phyloP scores from a whole-genome alignment of 2,797 vertebrate species.

The Lutjanus argentimaculatus region DNA sequence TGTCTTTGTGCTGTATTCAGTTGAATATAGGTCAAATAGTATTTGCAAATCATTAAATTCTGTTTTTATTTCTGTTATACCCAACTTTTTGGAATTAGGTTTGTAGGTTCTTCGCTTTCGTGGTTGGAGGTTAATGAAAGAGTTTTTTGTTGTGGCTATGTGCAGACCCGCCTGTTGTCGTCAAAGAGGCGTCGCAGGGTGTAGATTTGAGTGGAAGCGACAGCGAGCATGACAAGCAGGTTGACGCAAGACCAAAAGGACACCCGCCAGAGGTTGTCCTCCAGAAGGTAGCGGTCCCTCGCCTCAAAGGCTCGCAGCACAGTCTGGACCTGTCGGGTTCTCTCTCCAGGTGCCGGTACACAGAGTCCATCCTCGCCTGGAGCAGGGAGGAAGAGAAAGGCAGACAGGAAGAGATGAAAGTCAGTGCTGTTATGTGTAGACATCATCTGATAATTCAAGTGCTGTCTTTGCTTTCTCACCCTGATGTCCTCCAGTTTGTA shows the following conservation, averaged over 20 bases:
- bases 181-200: conserved; percentile 89
- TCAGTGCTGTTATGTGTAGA: not conserved
- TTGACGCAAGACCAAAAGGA: conserved; percentile 92
- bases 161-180: conserved; percentile 76
- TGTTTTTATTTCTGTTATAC: too few species aligned
- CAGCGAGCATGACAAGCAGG: conserved; percentile 86
- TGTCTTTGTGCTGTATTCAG: too few species aligned
- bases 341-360: conserved; percentile 86
- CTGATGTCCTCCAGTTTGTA: conserved; percentile 90
- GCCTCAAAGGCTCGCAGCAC: conserved; percentile 88
- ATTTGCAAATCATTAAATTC: too few species aligned
- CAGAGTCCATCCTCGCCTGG: conserved; percentile 87
- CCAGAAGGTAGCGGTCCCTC: conserved; percentile 91
- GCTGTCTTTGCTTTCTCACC: conserved; percentile 77
- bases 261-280: conserved; percentile 91
- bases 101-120: not conserved
- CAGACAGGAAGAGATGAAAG: not conserved
- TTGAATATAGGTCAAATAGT: too few species aligned
- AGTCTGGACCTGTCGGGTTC: conserved; percentile 86
- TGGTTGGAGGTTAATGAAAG: not conserved
- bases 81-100: too few species aligned
- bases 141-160: conserved; percentile 65
- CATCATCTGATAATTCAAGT: not conserved
- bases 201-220: conserved; percentile 88
- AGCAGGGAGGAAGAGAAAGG: not conserved